Percentiles rank a stretch among this genome's conserved stretches.
Conservation (phyloP, 2,888 invertebrate species). For the Hirtodrosophila alboralis region DNA sequence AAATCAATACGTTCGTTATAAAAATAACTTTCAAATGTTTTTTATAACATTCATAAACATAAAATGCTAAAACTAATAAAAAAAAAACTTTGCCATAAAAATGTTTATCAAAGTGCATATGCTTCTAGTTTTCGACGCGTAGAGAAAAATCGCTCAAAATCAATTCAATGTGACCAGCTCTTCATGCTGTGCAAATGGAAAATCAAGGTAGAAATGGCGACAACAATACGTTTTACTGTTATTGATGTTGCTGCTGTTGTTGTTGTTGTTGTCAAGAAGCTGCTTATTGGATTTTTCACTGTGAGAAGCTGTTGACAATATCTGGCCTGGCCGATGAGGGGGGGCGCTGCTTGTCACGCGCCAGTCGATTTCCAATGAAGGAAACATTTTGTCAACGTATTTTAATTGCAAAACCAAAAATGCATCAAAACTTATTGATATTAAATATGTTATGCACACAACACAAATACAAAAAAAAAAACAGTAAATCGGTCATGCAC, state of each 20-base stretch:
- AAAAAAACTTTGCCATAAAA: not conserved
- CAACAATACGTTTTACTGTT: conserved; percentile 54
- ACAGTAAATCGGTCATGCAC: too few species aligned
- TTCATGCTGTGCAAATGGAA: conserved; percentile 30
- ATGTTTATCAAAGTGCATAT: conserved; percentile 11
- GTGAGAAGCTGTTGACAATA: conserved; percentile 61
- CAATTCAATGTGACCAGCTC: conserved; percentile 69
- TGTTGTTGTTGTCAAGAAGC: conserved; percentile 45
- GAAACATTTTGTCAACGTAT: conserved; percentile 14
- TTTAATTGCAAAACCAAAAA: conserved; percentile 42
- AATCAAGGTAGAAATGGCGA: conserved; percentile 59
- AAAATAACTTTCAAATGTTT: too few species aligned
- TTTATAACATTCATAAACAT: too few species aligned
- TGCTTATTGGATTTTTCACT: conserved; percentile 69
- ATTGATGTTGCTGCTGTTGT: conserved; percentile 16
- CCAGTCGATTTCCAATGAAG: conserved; percentile 16
- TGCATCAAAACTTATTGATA: conserved; percentile 21
- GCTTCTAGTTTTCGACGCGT: conserved; percentile 5
- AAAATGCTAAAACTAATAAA: too few species aligned
- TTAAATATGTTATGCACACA: conserved; percentile 42
- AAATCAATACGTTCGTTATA: too few species aligned
- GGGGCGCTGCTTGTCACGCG: conserved; percentile 19
- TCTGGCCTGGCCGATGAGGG: conserved; percentile 12
- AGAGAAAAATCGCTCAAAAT: conserved; percentile 60
- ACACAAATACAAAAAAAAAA: too few species aligned